phyloP scores from a whole-genome alignment of 2,888 invertebrate genomes.

The Ennomos quercinarius region DNA sequence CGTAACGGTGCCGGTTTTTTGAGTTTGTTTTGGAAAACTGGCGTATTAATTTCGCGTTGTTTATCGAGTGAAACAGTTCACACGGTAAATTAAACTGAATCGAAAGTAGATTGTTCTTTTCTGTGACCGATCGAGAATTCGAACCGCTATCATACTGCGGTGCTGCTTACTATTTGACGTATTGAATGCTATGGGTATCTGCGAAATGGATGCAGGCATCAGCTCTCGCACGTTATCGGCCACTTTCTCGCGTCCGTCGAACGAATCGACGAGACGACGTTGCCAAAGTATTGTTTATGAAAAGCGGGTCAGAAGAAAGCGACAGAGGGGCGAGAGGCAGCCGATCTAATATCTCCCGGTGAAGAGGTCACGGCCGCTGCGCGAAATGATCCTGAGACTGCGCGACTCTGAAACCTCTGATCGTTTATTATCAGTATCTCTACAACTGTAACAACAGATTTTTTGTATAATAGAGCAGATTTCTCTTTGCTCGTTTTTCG shows the following conservation, averaged over 20 bases:
- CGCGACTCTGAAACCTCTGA: slow-evolving; percentile 45
- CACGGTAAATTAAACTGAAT: slow-evolving; percentile 53
- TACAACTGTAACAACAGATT: slow-evolving; percentile 58
- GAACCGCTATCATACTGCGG: slow-evolving; percentile 44
- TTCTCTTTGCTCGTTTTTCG: slow-evolving; percentile 69
- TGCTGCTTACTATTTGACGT: slow-evolving; percentile 41
- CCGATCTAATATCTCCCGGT: slow-evolving; percentile 78
- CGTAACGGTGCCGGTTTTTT: slow-evolving; percentile 31
- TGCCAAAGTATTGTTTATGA: slow-evolving; percentile 82
- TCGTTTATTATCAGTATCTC: slow-evolving; percentile 52
- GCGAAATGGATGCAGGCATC: slow-evolving; percentile 57
- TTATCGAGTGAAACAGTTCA: slow-evolving; percentile 50
- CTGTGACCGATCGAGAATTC: slow-evolving; percentile 53
- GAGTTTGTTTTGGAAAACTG: slow-evolving; percentile 43
- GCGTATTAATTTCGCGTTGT: slow-evolving; percentile 34
- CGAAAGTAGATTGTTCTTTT: slow-evolving; percentile 53
- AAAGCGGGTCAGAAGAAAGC: slow-evolving; percentile 85
- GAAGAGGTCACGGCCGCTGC: slow-evolving; percentile 80
- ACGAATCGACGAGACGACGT: slow-evolving; percentile 61
- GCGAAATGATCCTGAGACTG: slow-evolving; percentile 61
- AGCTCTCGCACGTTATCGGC: slow-evolving; percentile 68
- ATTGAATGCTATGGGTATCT: slow-evolving; percentile 50
- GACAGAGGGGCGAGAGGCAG: slow-evolving; percentile 66
- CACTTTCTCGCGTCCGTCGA: slow-evolving; percentile 74
- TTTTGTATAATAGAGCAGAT: slow-evolving; percentile 71